Evolutionary conservation across 2,113 vertebrate genomes (phyloP), one percentile per base, ranked within the genome.

Genomic region (Ammodytes dubius): DNA sequence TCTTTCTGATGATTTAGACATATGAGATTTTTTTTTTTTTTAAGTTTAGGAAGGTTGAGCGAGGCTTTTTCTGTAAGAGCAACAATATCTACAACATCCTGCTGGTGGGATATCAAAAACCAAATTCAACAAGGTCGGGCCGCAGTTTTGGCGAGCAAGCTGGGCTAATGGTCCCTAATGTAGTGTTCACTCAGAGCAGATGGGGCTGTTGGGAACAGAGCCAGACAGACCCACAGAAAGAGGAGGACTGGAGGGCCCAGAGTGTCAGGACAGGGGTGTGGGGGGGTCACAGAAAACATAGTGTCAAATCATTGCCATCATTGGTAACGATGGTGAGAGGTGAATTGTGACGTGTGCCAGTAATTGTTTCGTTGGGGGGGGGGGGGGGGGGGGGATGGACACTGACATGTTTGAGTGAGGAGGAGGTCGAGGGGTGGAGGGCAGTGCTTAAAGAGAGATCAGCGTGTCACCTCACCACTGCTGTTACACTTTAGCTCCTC

Each of bases 101-200:
- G 75, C 84, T 83, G 80, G 75, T 76, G 39, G 66, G 57, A 54
- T 19, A 52, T 83, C 78, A 82, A 81, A 27, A 77, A 71, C 56
- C 57, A 37, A 46, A 74, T 73, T 70, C 65, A 81, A 80, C 75
- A 73, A 83, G 81, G 81, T 85, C 80, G 78, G 78, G 82, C 75
- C 61, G 81, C 83, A 76, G 27, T 90, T 84, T 83, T 87, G 79
- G 79, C 35, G 52, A 84, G 85, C 53, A 27, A 27, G 3, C 13
- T 1, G 45, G 19, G 46, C 80, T 92, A 92, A 91, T 91, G 86
- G 79, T 78, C 75, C 70, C 83, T 92, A 90, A 91, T 89, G 90
- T 78, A 54, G 87, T 83, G 85, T 91, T 92, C 86, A 53, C 85
- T 92, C 77, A 4, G 88, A 93, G 89, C 93, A 94, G 88, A 94